Percentiles rank a stretch among this genome's conserved stretches.
These are phyloP conservation scores for Drosophila dives DNA, from an alignment of 2,888 invertebrate genomes.

Conservation along the genomic window DNA sequence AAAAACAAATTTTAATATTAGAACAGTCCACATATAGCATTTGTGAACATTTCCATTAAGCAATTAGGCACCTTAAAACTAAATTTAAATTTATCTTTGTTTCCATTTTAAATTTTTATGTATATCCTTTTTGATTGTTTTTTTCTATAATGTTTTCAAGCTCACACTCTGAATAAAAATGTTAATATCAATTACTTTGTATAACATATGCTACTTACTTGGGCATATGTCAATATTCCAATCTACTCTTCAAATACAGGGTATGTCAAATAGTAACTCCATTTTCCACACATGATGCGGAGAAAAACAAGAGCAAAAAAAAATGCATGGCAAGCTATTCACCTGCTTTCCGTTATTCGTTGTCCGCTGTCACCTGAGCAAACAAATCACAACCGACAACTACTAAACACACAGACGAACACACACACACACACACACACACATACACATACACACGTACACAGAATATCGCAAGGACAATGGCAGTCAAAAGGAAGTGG, in stretches of 20 bases:
- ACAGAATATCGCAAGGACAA: constrained; percentile 49
- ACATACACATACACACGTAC: no score
- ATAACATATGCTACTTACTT: neutral
- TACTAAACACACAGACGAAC: constrained; percentile 29
- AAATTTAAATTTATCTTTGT: neutral
- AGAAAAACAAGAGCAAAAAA: constrained; percentile 10
- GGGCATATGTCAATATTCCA: neutral
- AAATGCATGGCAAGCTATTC: constrained; percentile 42
- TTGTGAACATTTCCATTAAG: neutral
- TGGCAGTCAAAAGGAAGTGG: constrained; percentile 45
- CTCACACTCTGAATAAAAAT: neutral
- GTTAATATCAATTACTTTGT: neutral
- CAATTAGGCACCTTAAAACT: neutral
- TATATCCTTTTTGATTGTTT: neutral
- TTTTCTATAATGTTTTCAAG: no score
- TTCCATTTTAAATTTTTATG: neutral
- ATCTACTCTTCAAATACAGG: neutral
- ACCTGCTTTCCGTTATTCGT: constrained; percentile 37
- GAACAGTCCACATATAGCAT: neutral
- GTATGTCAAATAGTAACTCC: constrained; percentile 7
- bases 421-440: constrained; percentile 8
- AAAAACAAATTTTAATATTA: neutral
- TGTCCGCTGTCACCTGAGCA: constrained; percentile 35
- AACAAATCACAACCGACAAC: constrained; percentile 43
- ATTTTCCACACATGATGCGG: neutral